These are phyloP conservation scores for Macaria liturata DNA, from an alignment of 2,888 invertebrate genomes.

Conservation along the genomic window DNA sequence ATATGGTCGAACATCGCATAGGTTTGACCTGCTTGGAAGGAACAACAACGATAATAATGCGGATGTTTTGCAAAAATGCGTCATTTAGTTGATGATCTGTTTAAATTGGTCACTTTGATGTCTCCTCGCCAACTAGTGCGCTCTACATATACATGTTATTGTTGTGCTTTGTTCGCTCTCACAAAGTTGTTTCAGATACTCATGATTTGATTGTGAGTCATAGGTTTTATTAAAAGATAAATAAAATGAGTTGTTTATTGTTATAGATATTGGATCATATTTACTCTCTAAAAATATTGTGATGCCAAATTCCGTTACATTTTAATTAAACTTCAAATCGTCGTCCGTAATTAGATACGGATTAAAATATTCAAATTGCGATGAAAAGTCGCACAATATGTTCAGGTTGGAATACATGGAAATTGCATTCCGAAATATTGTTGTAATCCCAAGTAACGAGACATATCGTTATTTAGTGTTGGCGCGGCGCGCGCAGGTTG, in stretches of 20 bases:
- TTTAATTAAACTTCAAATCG: conserved; percentile 26
- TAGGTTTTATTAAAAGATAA: too few species aligned
- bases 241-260: too few species aligned
- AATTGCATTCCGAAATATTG: conserved; percentile 69
- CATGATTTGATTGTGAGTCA: too few species aligned
- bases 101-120: conserved; percentile 21
- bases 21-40: too few species aligned
- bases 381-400: conserved; percentile 38
- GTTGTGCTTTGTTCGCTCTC: too few species aligned
- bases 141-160: too few species aligned
- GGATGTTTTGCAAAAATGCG: conserved; percentile 23
- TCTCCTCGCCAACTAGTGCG: conserved; percentile 7
- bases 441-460: conserved; percentile 75
- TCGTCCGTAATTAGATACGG: conserved; percentile 34
- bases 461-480: conserved; percentile 69
- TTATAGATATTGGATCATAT: too few species aligned
- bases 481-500: conserved; percentile 57
- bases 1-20: too few species aligned
- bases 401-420: conserved; percentile 28
- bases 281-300: too few species aligned
- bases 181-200: too few species aligned
- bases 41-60: conserved; percentile 12
- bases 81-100: conserved; percentile 13
- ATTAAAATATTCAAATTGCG: conserved; percentile 42
- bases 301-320: conserved; percentile 5